Conservation (phyloP, 1,140 invertebrate genomes). For the Hormaphis cornu region DNA sequence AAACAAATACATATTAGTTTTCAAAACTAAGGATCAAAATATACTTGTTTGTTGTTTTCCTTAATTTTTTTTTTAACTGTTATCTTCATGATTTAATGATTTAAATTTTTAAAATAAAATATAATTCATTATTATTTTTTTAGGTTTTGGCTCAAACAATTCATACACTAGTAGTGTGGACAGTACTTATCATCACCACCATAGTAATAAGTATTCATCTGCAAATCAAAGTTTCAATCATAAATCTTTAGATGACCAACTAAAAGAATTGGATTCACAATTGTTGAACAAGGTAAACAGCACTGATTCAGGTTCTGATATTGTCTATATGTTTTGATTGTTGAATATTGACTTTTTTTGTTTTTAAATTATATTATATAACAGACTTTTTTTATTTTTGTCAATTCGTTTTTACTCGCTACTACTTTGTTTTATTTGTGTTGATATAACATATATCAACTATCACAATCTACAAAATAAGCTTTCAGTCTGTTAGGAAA, state of each 20-base stretch:
- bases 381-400: constrained; percentile 12
- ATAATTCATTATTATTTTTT: constrained; percentile 37
- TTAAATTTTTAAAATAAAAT: no score
- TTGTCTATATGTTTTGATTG: constrained; percentile 29
- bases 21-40: no score
- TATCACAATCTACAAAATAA: not conserved
- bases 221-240: constrained; percentile 59
- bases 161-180: constrained; percentile 50
- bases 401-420: constrained; percentile 1
- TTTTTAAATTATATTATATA: constrained; percentile 13
- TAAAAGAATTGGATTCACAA: constrained; percentile 69
- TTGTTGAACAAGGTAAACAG: constrained; percentile 57
- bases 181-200: constrained; percentile 37
- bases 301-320: constrained; percentile 27
- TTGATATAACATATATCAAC: not conserved
- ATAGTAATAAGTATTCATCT: constrained; percentile 38
- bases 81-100: no score
- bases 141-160: constrained; percentile 51
- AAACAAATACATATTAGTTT: no score
- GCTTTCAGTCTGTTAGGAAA: not conserved
- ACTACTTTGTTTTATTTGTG: not conserved
- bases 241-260: constrained; percentile 67
- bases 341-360: constrained; percentile 11
- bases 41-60: no score
- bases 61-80: no score